Evolutionary conservation across 2,113 vertebrate genomes (phyloP).

Genomic region (Callaeas wilsoni): DNA sequence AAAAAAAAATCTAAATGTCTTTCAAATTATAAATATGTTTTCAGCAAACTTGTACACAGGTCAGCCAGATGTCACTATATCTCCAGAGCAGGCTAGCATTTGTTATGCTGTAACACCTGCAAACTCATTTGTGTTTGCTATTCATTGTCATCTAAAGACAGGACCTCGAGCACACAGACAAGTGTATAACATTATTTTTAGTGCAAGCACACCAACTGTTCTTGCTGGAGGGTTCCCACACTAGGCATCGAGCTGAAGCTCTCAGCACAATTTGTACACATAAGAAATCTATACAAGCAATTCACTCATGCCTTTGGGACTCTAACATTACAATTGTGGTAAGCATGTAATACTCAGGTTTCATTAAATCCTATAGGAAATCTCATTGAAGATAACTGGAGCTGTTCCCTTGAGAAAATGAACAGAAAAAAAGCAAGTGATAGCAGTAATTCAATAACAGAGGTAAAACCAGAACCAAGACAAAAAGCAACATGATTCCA

Average conservation of each 20-base stretch:
- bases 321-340: not conserved
- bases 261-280: not conserved
- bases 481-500: not conserved
- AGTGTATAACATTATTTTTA: not conserved
- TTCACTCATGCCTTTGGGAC: not conserved
- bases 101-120: not conserved
- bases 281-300: not conserved
- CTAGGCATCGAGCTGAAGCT: not conserved
- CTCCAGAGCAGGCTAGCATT: not conserved
- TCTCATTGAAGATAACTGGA: not conserved
- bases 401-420: not conserved
- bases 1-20: not conserved
- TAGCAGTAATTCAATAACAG: not conserved
- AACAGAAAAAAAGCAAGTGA: not conserved
- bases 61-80: not conserved
- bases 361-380: not conserved
- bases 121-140: not conserved
- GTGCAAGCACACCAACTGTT: not conserved
- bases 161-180: not conserved
- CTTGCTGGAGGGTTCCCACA: not conserved
- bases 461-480: not conserved
- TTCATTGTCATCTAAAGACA: not conserved
- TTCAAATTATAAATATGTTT: not conserved
- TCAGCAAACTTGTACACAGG: not conserved
- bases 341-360: not conserved